phyloP scores from a whole-genome alignment of 2,113 vertebrate species.

The Chaetodon auriga region DNA sequence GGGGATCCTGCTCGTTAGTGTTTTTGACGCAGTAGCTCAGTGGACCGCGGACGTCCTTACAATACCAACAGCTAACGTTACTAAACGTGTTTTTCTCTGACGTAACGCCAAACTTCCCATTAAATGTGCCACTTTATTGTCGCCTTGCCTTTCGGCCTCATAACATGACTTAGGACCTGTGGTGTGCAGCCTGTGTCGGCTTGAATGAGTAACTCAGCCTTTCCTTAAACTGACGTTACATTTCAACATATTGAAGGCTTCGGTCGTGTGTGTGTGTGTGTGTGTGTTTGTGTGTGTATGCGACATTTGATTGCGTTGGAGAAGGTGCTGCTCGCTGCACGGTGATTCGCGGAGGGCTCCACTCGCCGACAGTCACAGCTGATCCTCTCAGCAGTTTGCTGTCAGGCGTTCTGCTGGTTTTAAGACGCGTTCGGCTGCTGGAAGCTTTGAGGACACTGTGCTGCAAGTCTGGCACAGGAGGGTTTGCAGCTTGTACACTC shows the following conservation, averaged over 20 bases:
- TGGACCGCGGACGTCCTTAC: neutral
- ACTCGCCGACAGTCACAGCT: too few relatives aligned
- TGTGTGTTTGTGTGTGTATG: too few relatives aligned
- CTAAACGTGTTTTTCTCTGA: too few relatives aligned
- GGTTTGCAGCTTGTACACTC: neutral
- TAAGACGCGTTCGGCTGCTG: neutral
- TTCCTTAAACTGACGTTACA: too few relatives aligned
- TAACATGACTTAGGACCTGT: neutral
- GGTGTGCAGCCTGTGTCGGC: neutral
- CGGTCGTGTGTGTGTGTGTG: neutral
- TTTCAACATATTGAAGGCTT: neutral
- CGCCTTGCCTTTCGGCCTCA: neutral
- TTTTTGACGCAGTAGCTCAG: constrained; percentile 44
- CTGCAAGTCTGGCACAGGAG: neutral
- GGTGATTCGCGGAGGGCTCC: too few relatives aligned
- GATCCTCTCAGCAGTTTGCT: too few relatives aligned
- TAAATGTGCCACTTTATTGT: neutral
- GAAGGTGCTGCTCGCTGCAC: neutral
- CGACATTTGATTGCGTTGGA: neutral
- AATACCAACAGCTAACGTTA: neutral
- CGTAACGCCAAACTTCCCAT: neutral
- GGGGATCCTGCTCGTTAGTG: neutral
- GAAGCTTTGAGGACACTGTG: neutral
- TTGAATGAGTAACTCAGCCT: too few relatives aligned
- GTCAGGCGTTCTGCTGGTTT: too few relatives aligned